Evolutionary conservation across 2,113 vertebrate species (phyloP).

Genomic region (Pedetes capensis): DNA sequence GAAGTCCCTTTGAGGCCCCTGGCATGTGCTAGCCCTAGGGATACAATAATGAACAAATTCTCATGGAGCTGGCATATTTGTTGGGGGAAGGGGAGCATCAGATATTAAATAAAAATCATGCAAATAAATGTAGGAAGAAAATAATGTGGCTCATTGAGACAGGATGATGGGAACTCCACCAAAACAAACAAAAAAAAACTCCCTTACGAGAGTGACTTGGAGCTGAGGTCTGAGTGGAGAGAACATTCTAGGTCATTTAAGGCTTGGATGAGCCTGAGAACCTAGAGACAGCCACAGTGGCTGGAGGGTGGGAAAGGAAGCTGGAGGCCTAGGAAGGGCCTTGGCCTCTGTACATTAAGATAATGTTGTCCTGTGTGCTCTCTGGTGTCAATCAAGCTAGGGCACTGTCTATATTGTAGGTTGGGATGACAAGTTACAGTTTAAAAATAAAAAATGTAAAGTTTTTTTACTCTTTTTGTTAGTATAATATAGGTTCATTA

Average conservation of each 20-base stretch:
- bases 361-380: accelerated
- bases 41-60: not conserved
- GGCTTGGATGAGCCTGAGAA: not conserved
- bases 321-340: not conserved
- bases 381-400: not conserved
- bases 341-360: accelerated
- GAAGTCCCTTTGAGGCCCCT: not conserved
- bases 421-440: not conserved
- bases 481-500: not conserved
- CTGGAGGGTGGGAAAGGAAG: not conserved
- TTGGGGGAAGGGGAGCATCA: not conserved
- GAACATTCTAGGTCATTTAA: not conserved
- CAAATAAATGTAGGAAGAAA: not conserved
- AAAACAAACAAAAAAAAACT: not conserved
- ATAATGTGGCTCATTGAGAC: not conserved
- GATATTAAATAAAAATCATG: not conserved
- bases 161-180: not conserved
- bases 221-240: not conserved
- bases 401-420: not conserved
- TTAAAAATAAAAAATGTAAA: not conserved
- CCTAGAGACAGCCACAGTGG: not conserved
- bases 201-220: not conserved
- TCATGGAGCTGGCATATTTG: not conserved
- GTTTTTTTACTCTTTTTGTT: not conserved
- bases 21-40: not conserved